Conservation (phyloP, 1,140 invertebrate genomes). For the Calliphora vicina region DNA sequence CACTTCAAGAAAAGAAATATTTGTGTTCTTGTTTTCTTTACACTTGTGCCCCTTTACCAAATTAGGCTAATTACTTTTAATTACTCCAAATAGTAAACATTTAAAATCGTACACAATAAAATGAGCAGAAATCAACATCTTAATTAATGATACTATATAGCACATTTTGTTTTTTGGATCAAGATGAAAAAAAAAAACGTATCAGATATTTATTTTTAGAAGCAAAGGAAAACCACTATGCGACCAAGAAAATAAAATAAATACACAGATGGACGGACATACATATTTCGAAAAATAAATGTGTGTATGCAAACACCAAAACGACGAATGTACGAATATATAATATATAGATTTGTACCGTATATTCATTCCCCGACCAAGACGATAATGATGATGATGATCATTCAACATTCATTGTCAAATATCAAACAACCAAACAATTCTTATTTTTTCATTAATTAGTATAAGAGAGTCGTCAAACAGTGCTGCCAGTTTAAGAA, state of each 20-base stretch:
- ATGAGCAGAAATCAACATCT: background rate
- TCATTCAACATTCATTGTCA: conserved; percentile 32
- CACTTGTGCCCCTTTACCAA: background rate
- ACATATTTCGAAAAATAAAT: background rate
- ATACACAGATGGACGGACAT: background rate
- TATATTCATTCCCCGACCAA: background rate
- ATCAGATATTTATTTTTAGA: background rate
- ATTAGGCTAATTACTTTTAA: background rate
- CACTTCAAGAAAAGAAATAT: too few species aligned
- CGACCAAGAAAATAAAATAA: conserved; percentile 1
- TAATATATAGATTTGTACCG: background rate
- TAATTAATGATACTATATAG: background rate
- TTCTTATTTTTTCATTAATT: conserved; percentile 14
- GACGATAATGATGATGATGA: background rate
- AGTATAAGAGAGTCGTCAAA: background rate
- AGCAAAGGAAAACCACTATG: conserved; percentile 11
- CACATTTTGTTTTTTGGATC: background rate
- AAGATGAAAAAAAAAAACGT: background rate
- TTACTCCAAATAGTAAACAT: background rate
- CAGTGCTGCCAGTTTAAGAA: background rate
- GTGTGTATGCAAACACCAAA: background rate
- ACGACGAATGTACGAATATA: background rate
- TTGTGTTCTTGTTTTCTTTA: background rate
- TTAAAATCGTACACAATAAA: background rate
- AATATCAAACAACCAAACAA: conserved; percentile 24